Evolutionary conservation across 2,888 invertebrate species (phyloP).

Genomic region (Ariolimax columbianus): DNA sequence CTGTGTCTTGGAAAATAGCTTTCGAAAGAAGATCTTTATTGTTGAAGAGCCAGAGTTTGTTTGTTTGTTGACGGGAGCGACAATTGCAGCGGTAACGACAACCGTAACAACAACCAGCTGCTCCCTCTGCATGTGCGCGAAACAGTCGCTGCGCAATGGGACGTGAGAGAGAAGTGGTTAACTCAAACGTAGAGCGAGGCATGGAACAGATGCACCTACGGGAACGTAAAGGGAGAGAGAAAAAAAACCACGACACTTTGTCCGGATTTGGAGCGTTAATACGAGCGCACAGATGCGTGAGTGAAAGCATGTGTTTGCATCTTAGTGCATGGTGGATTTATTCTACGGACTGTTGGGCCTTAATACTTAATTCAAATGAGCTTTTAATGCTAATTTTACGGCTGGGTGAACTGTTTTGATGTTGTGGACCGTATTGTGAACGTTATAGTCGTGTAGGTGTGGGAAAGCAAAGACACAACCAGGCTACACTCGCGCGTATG

Average conservation of each 20-base stretch:
- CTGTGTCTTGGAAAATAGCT: constrained; percentile 8
- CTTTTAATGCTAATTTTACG: constrained; percentile 28
- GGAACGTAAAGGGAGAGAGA: background rate
- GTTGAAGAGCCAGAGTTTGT: constrained; percentile 17
- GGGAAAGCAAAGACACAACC: background rate
- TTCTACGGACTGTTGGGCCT: background rate
- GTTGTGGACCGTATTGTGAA: background rate
- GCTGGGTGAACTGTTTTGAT: constrained; percentile 1
- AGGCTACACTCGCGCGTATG: too few relatives aligned
- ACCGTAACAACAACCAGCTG: constrained; percentile 29
- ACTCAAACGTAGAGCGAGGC: background rate
- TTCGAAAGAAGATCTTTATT: constrained; percentile 30
- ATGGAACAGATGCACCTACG: constrained; percentile 5
- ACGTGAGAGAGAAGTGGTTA: constrained; percentile 8
- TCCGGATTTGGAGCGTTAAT: background rate
- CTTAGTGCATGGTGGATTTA: constrained; percentile 10
- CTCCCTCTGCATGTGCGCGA: background rate
- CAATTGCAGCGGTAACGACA: constrained; percentile 27
- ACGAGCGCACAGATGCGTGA: constrained; percentile 18
- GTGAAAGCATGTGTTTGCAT: constrained; percentile 20
- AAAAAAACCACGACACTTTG: background rate
- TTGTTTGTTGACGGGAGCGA: constrained; percentile 24
- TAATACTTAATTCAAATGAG: constrained; percentile 1
- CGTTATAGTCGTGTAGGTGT: background rate
- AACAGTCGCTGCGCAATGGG: background rate